Percentiles rank a stretch among this genome's conserved stretches.
These are phyloP conservation scores for Ranitomeya imitator DNA, from an alignment of 2,113 vertebrate species.

Conservation along the genomic window DNA sequence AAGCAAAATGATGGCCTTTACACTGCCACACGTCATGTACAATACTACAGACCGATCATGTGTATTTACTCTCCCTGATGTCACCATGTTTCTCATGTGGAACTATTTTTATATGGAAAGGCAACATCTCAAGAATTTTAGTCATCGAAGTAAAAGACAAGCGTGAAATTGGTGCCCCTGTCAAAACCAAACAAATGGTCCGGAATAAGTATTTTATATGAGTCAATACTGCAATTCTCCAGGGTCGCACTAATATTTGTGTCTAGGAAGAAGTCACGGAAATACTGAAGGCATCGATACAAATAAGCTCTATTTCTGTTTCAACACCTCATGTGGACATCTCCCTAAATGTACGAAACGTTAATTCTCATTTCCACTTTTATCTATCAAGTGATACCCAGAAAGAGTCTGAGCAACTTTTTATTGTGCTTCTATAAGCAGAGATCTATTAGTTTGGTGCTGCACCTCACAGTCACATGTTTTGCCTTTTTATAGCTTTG, in stretches of 20 bases:
- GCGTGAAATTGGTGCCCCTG: slow-evolving; percentile 43
- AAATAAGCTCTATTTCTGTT: background rate
- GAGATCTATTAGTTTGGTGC: too few species aligned
- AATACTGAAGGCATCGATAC: background rate
- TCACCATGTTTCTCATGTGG: slow-evolving; percentile 4
- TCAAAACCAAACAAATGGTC: slow-evolving; percentile 37
- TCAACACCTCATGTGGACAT: background rate
- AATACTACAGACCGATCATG: background rate
- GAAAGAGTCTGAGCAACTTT: too few species aligned
- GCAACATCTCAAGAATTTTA: slow-evolving; percentile 36
- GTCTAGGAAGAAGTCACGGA: background rate
- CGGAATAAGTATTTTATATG: slow-evolving; percentile 38
- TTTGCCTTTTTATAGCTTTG: too few species aligned
- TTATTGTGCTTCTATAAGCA: too few species aligned
- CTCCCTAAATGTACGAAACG: background rate
- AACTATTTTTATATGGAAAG: slow-evolving; percentile 15
- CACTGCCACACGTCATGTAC: background rate
- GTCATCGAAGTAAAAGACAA: slow-evolving; percentile 24
- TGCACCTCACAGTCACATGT: too few species aligned
- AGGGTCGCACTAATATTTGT: slow-evolving; percentile 2
- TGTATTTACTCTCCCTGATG: slow-evolving; percentile 21
- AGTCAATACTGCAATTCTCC: slow-evolving; percentile 24
- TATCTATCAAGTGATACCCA: too few species aligned
- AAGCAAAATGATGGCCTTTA: background rate
- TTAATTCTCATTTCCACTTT: background rate